These are phyloP conservation scores for Tuberolachnus salignus DNA, from an alignment of 2,888 invertebrate genomes.

Conservation along the genomic window DNA sequence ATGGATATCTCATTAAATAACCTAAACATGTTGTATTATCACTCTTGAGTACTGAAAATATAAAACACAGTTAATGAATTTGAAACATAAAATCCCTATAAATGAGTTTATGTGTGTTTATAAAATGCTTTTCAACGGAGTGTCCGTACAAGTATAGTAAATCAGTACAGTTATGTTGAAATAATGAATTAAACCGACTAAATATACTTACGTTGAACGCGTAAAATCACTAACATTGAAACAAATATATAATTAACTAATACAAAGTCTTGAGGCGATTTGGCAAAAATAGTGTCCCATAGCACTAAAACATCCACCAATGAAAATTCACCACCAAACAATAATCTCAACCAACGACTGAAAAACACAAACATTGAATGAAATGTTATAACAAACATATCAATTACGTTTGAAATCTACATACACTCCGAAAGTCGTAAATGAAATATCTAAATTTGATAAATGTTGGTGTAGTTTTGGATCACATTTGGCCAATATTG, in stretches of 20 bases:
- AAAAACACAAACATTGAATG: constrained; percentile 57
- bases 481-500: constrained; percentile 64
- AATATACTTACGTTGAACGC: constrained; percentile 70
- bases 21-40: constrained; percentile 72
- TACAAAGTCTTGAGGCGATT: constrained; percentile 65
- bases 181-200: too few relatives aligned
- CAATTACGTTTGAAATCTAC: constrained; percentile 61
- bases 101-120: too few relatives aligned
- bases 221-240: constrained; percentile 77
- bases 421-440: constrained; percentile 86
- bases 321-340: constrained; percentile 84
- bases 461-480: constrained; percentile 71
- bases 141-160: too few relatives aligned
- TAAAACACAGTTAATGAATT: constrained; percentile 51
- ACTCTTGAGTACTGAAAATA: constrained; percentile 66
- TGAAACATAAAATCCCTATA: neutral
- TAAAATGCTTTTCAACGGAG: too few relatives aligned
- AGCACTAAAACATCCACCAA: constrained; percentile 76
- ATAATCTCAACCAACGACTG: constrained; percentile 81
- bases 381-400: neutral
- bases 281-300: constrained; percentile 85
- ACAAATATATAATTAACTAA: constrained; percentile 74
- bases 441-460: constrained; percentile 75
- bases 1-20: constrained; percentile 73
- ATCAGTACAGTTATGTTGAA: too few relatives aligned